Percentiles rank a stretch among this genome's conserved stretches.
Conservation (phyloP, 2,888 invertebrate species). For the Desoria tigrina region DNA sequence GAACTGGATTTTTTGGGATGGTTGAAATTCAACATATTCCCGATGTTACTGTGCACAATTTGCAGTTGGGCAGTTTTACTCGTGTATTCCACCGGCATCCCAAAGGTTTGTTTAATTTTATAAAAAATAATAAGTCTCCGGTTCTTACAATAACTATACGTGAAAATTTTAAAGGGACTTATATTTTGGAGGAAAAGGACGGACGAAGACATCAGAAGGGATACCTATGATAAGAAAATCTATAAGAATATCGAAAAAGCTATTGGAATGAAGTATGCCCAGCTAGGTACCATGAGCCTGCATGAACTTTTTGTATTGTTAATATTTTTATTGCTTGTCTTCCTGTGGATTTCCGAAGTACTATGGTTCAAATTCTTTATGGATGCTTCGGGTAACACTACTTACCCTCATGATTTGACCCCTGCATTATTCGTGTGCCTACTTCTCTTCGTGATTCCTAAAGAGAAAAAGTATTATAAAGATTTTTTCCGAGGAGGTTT, state of each 20-base stretch:
- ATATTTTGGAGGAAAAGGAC: slow-evolving; percentile 14
- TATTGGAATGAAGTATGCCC: slow-evolving; percentile 73
- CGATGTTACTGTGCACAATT: slow-evolving; percentile 43
- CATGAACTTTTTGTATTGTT: slow-evolving; percentile 72
- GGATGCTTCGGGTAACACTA: slow-evolving; percentile 19
- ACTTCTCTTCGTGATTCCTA: slow-evolving; percentile 43
- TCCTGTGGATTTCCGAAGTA: slow-evolving; percentile 75
- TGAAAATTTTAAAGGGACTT: no score
- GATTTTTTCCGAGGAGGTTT: slow-evolving; percentile 39
- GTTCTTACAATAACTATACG: no score
- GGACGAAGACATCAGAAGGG: slow-evolving; percentile 2
- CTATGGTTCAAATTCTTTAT: slow-evolving; percentile 26
- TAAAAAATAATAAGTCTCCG: no score
- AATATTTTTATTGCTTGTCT: slow-evolving; percentile 74
- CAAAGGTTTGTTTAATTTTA: no score
- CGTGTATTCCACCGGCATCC: slow-evolving; percentile 44
- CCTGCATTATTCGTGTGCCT: slow-evolving; percentile 43
- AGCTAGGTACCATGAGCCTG: slow-evolving; percentile 75
- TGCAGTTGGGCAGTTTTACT: slow-evolving; percentile 42
- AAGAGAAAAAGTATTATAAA: slow-evolving; percentile 44
- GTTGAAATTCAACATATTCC: slow-evolving; percentile 44
- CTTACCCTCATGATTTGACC: slow-evolving; percentile 39
- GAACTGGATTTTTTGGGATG: slow-evolving; percentile 46
- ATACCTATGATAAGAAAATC: slow-evolving; percentile 9
- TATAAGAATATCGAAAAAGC: slow-evolving; percentile 61